phyloP scores from a whole-genome alignment of 2,113 vertebrate species.

The Mesocricetus auratus region DNA sequence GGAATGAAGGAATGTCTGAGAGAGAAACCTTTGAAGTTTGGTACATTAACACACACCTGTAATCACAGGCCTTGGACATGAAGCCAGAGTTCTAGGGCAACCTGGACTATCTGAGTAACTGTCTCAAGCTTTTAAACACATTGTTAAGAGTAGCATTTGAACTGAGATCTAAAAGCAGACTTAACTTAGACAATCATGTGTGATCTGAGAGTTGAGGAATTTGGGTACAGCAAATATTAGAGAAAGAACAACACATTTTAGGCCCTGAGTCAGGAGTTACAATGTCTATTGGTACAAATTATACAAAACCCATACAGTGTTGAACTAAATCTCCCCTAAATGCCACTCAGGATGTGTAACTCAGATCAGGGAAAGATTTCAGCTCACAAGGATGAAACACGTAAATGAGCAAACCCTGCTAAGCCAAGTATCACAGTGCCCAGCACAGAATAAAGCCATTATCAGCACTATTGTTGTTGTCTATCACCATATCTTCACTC shows the following conservation, averaged over 20 bases:
- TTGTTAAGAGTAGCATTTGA: not conserved
- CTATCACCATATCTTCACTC: not conserved
- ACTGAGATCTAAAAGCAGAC: not conserved
- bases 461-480: not conserved
- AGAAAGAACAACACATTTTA: not conserved
- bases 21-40: not conserved
- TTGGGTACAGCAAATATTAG: not conserved
- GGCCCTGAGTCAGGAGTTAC: not conserved
- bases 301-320: not conserved
- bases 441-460: not conserved
- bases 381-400: not conserved
- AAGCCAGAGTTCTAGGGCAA: not conserved
- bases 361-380: not conserved
- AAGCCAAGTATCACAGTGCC: not conserved
- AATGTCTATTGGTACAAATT: not conserved
- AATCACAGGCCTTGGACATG: not conserved
- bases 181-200: not conserved
- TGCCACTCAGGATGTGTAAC: not conserved
- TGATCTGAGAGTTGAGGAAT: not conserved
- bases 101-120: not conserved
- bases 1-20: not conserved
- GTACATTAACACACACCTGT: not conserved
- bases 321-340: not conserved
- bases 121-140: not conserved
- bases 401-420: not conserved